Evolutionary conservation across 2,888 invertebrate species (phyloP).

Genomic region (Stenolophus ochropezus): DNA sequence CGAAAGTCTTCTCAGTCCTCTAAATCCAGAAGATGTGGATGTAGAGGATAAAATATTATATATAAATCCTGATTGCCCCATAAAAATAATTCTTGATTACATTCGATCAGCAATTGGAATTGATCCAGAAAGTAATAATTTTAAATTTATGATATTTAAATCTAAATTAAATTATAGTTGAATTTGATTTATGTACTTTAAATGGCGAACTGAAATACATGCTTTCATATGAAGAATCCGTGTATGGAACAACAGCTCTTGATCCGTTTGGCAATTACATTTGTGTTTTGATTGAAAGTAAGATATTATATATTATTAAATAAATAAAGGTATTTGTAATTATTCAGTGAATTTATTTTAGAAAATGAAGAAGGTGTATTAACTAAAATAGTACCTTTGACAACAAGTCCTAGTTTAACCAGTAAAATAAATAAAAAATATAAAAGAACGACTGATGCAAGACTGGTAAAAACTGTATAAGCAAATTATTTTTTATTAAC

Average conservation of each 20-base stretch:
- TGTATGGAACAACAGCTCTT: slow-evolving; percentile 66
- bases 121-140: slow-evolving; percentile 61
- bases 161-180: slow-evolving; percentile 63
- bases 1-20: too few relatives aligned
- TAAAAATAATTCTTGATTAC: slow-evolving; percentile 70
- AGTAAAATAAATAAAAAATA: background rate
- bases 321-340: background rate
- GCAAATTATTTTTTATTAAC: slow-evolving; percentile 60
- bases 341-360: slow-evolving; percentile 43
- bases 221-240: slow-evolving; percentile 62
- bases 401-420: slow-evolving; percentile 14
- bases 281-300: slow-evolving; percentile 67
- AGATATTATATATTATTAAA: too few relatives aligned
- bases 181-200: slow-evolving; percentile 69
- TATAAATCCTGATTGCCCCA: slow-evolving; percentile 70
- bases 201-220: slow-evolving; percentile 65
- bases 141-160: background rate
- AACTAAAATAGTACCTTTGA: slow-evolving; percentile 61
- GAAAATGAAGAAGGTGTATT: slow-evolving; percentile 62
- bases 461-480: slow-evolving; percentile 37
- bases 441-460: too few relatives aligned
- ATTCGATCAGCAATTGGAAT: slow-evolving; percentile 66
- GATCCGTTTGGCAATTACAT: slow-evolving; percentile 65
- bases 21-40: too few relatives aligned
- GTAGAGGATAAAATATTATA: slow-evolving; percentile 45